A percentile compares a stretch with the other conserved stretches of the same genome.
Conservation (phyloP, 2,113 vertebrate species). For the Apteryx mantelli region DNA sequence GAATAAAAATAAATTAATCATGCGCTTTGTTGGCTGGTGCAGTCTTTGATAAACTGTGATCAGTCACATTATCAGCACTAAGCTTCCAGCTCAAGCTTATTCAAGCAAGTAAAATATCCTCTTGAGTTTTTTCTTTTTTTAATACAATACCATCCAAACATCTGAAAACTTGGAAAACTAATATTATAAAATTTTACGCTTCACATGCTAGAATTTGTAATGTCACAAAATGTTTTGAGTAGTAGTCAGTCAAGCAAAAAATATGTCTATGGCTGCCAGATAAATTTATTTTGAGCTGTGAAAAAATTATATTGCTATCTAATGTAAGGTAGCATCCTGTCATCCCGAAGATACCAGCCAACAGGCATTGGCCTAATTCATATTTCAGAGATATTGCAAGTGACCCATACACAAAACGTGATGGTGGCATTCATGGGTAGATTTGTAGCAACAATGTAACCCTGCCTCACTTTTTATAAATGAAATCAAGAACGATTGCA, state of each 20-base stretch:
- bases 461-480: not conserved
- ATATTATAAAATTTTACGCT: constrained; percentile 23
- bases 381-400: not conserved
- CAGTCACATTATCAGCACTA: not conserved
- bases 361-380: not conserved
- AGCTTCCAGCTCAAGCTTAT: not conserved
- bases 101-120: not conserved
- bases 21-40: not conserved
- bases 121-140: not conserved
- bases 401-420: not conserved
- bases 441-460: not conserved
- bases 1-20: not conserved
- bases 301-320: not conserved
- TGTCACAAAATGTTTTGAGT: constrained; percentile 23
- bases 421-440: not conserved
- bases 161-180: constrained; percentile 31
- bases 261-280: constrained; percentile 42
- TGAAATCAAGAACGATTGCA: not conserved
- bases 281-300: constrained; percentile 12
- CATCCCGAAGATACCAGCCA: not conserved
- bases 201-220: not conserved
- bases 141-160: not conserved
- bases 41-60: not conserved
- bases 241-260: constrained; percentile 45
- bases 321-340: not conserved